Conservation (phyloP, 2,797 vertebrate species). For the Phataginus tricuspis region DNA sequence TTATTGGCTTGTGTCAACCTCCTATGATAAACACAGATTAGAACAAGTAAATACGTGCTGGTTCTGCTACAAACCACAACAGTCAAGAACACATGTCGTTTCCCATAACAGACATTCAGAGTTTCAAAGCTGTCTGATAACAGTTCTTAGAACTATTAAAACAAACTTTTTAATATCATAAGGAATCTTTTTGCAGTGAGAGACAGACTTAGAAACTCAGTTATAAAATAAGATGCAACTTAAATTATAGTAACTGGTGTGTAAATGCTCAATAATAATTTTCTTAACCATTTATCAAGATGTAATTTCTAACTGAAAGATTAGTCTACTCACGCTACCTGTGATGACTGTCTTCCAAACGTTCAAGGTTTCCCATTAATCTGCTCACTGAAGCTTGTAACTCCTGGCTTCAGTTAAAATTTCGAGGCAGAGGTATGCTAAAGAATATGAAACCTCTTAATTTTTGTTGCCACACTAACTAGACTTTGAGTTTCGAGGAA, state of each 20-base stretch:
- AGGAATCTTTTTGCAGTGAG: conserved; percentile 11
- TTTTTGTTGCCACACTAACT: conserved; percentile 12
- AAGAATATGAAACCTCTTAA: conserved; percentile 37
- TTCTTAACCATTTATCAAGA: conserved; percentile 37
- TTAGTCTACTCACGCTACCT: conserved; percentile 19
- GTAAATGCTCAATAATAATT: conserved; percentile 37
- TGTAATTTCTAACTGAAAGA: conserved; percentile 58
- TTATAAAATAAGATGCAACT: conserved; percentile 33
- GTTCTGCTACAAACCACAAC: neutral
- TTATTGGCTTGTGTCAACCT: conserved; percentile 30
- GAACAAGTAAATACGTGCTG: neutral
- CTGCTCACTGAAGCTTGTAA: conserved; percentile 37
- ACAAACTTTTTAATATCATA: neutral
- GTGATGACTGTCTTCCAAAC: conserved; percentile 4
- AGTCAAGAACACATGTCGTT: neutral
- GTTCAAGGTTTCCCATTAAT: conserved; percentile 57
- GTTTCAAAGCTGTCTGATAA: neutral
- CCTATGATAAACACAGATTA: neutral
- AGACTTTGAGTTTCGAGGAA: conserved; percentile 38
- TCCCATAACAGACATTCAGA: neutral
- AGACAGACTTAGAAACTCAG: conserved; percentile 2
- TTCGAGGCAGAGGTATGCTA: conserved; percentile 35
- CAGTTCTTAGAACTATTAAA: neutral
- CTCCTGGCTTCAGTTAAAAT: conserved; percentile 34
- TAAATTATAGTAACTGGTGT: conserved; percentile 17